Evolutionary conservation across 2,113 vertebrate genomes (phyloP), one percentile per base, ranked within the genome.

Genomic region (Poecilia latipinna): DNA sequence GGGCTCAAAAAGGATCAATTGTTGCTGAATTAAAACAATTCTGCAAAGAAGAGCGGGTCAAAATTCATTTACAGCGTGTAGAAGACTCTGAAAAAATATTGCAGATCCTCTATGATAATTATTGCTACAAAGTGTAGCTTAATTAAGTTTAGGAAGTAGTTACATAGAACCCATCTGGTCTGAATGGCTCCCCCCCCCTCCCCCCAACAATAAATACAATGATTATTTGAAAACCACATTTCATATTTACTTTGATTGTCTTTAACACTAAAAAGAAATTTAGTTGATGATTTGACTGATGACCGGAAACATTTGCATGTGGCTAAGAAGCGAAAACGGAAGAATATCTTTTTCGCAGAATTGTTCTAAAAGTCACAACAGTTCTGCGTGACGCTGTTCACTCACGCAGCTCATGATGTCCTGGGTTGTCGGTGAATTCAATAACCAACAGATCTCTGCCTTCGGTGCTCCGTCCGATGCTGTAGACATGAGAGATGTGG

Each of bases 351-450:
- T 57, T 57, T 57, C 1, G 10, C 51, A 3, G 51, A 22, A 24
- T 8, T 11, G 22, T n/a, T n/a, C 1, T n/a, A 57, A 11, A 57
- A 7, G 51, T 57, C 22, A n/a, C 22, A 17, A n/a, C 44, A 1
- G 22, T 57, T n/a, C n/a, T n/a, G n/a, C n/a, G 24, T 24, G 24
- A 57, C 11, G 51, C 51, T n/a, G 24, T 57, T 57, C 44, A 95
- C 97, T 97, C 92, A 99, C 98, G 77, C 31, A 96, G 86, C 66
- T 99, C 97, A 0, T 99, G 98, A 26, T 95, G 94, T 75, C 98
- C 98, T 0, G 98, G 98, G 68, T 96, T 98, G 75, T 83, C 83
- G 3, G 95, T 96, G 92, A 99, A 97, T 89, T 99, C 98, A 8
- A 99, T 97, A 72, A 96, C 98, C 74, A 98, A 93, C 70, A 99